phyloP scores from a whole-genome alignment of 2,888 invertebrate genomes.

The Congeria kusceri region DNA sequence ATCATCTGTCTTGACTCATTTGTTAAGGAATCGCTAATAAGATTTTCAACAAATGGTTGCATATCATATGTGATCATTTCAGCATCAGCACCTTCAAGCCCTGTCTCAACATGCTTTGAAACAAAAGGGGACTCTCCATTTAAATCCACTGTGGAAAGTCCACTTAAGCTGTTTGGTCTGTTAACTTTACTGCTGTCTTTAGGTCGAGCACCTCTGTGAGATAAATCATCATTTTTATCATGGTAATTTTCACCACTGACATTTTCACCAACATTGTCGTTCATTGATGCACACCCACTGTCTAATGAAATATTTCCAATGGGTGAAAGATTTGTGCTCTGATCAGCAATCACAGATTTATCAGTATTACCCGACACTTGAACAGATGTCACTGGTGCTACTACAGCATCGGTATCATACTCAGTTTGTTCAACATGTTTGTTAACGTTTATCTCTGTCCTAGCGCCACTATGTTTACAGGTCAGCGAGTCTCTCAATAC shows the following conservation, averaged over 20 bases:
- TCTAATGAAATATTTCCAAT: slow-evolving; percentile 47
- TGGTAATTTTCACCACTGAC: slow-evolving; percentile 13
- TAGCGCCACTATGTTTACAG: background rate
- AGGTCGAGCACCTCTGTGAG: slow-evolving; percentile 72
- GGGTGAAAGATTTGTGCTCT: slow-evolving; percentile 44
- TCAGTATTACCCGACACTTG: too few species aligned
- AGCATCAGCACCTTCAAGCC: background rate
- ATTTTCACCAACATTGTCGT: slow-evolving; percentile 32
- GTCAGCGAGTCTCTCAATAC: slow-evolving; percentile 1
- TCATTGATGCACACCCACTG: slow-evolving; percentile 54
- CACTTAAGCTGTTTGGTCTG: slow-evolving; percentile 77
- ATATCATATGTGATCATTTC: slow-evolving; percentile 12
- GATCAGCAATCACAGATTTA: slow-evolving; percentile 8
- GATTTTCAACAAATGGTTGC: slow-evolving; percentile 6
- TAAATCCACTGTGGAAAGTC: slow-evolving; percentile 75
- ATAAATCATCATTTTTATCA: background rate
- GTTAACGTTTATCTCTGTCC: too few species aligned
- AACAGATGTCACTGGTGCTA: background rate
- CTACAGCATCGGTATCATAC: slow-evolving; percentile 14
- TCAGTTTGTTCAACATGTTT: background rate
- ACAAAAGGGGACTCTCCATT: slow-evolving; percentile 53
- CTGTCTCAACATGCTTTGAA: slow-evolving; percentile 18
- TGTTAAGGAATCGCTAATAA: background rate
- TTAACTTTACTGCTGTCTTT: slow-evolving; percentile 75
- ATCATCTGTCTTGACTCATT: slow-evolving; percentile 49